Percentiles rank a stretch among this genome's conserved stretches.
Evolutionary conservation across 23 tunicate genomes (phyloP).

Genomic region (Aplidium turbinatum): DNA sequence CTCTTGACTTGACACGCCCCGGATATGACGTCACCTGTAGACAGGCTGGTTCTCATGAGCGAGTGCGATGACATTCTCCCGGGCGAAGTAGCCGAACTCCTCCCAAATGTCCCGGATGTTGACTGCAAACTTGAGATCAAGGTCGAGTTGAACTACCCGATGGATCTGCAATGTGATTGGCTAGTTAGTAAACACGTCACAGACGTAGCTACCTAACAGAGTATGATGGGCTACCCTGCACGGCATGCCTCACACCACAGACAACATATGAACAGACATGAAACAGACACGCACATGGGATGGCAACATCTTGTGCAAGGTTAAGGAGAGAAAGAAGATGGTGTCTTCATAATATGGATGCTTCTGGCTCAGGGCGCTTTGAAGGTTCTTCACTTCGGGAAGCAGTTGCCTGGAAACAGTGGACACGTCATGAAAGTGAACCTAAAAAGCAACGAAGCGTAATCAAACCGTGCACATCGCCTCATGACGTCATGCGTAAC

Average conservation of each 20-base stretch:
- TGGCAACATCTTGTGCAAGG: conserved; percentile 75
- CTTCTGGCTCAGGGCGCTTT: conserved; percentile 50
- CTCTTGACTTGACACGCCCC: no score
- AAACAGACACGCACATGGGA: conserved; percentile 24
- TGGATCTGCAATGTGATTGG: conserved; percentile 60
- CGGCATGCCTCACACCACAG: no score
- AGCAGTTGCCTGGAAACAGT: conserved; percentile 39
- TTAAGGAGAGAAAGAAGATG: conserved; percentile 77
- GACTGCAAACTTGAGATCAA: conserved; percentile 65
- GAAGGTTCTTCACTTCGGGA: conserved; percentile 47
- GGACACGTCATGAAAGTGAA: conserved; percentile 66
- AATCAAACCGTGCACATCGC: no score
- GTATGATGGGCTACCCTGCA: no score
- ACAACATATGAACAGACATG: no score
- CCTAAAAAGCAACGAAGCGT: conserved; percentile 22
- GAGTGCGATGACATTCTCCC: conserved; percentile 58
- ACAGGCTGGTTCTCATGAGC: conserved; percentile 92
- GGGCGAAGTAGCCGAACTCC: conserved; percentile 69
- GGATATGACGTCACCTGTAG: conserved; percentile 59
- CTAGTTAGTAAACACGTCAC: no score
- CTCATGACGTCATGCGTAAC: no score
- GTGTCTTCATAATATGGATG: conserved; percentile 79
- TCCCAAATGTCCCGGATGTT: conserved; percentile 84
- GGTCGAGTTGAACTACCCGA: conserved; percentile 74
- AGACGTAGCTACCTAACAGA: no score